Conservation (phyloP, 2,888 invertebrate genomes). For the Idaea dimidiata region DNA sequence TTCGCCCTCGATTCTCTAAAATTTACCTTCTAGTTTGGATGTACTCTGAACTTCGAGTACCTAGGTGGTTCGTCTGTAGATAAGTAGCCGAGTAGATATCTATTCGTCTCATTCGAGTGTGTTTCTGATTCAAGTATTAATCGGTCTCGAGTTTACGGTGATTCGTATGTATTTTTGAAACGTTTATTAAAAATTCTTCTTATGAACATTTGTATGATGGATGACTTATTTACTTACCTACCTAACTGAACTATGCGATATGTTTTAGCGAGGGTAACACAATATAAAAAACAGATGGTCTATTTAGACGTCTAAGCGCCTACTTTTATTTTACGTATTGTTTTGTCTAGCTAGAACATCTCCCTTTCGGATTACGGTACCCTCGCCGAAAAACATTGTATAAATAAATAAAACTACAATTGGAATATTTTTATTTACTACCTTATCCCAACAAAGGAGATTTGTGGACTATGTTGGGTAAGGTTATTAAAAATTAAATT, state of each 20-base stretch:
- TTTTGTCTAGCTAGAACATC: too few species aligned
- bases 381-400: too few species aligned
- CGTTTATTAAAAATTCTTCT: conserved; percentile 49
- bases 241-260: neutral
- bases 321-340: too few species aligned
- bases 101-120: neutral
- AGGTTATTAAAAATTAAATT: too few species aligned
- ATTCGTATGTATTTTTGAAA: conserved; percentile 51
- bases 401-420: too few species aligned
- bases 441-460: too few species aligned
- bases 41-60: conserved; percentile 42
- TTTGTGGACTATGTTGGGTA: too few species aligned
- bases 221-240: too few species aligned
- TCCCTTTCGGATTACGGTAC: too few species aligned
- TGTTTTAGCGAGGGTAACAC: neutral
- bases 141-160: neutral
- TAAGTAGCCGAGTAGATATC: neutral
- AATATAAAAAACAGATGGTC: too few species aligned
- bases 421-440: too few species aligned
- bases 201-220: conserved; percentile 20
- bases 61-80: neutral
- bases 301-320: too few species aligned
- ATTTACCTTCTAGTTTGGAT: conserved; percentile 19
- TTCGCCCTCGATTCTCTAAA: conserved; percentile 13
- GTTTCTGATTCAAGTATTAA: neutral